Evolutionary conservation across 2,113 vertebrate genomes (phyloP), one percentile per base, ranked within the genome.

Genomic region (Stegastes partitus): DNA sequence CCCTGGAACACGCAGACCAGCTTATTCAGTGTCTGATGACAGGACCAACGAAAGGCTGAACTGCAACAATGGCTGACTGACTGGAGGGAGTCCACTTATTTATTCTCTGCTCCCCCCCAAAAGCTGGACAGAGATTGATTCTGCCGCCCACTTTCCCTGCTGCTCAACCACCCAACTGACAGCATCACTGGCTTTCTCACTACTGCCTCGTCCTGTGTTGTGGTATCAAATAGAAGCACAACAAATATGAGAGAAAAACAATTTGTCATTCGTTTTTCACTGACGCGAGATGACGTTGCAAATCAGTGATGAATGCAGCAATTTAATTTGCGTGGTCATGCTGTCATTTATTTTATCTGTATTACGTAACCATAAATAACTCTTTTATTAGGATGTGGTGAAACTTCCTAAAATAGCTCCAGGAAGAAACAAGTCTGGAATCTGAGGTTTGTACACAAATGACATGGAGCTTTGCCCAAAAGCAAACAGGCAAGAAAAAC

Each of bases 1-100:
- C 79, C 77, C 61, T 25, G 42, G 77, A 81, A 77, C 78, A 93
- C 69, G 90, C 88, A 85, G 81, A 19, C 77, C 61, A 72, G 79
- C 72, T 88, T 75, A 87, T 87, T 90, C 72, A 82, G 53, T 21
- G 8, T 28, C 70, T 78, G 68, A 55, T 39, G 79, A 81, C 75
- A 59, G 74, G 23, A 37, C 47, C 62, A 77, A 18, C 77, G 80
- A 89, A 81, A 74, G 59, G 34, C 68, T 31, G 64, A 53, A 45
- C 21, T 55, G 45, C 58, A 76, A 86, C 72, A 83, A 81, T 59
- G 62, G 39, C 54, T 34, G 18, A 53, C 49, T 70, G 70, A 69
- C 56, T 79, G 65, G 53, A 77, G 31, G 39, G 45, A 75, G 62
- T 42, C 56, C 70, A 83, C 51, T 55, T 49, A 15, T 69, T 47